phyloP scores from a whole-genome alignment of 92 coral and sea anemone species.

The Epizoanthus stellaris region DNA sequence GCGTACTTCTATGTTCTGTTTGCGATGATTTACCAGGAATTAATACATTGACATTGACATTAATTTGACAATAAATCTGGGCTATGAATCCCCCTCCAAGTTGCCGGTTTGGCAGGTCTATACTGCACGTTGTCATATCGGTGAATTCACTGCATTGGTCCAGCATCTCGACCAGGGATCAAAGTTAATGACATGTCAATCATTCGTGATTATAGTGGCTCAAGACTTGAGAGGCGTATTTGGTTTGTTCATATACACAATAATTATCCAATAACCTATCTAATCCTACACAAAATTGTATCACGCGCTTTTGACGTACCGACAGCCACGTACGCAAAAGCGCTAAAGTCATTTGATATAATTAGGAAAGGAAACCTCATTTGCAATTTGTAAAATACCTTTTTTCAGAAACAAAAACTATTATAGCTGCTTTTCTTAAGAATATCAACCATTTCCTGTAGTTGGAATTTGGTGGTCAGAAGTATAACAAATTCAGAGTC shows the following conservation, averaged over 20 bases:
- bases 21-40: neutral
- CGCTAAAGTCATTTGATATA: no score
- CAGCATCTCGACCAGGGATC: neutral
- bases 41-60: neutral
- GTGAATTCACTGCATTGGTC: neutral
- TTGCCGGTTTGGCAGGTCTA: neutral
- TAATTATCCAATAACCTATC: no score
- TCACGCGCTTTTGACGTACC: no score
- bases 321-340: no score
- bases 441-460: no score
- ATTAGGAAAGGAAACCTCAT: no score
- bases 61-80: neutral
- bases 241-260: neutral
- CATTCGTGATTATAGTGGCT: neutral
- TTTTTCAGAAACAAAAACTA: no score
- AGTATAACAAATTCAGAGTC: no score
- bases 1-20: neutral
- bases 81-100: neutral
- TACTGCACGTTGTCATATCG: neutral
- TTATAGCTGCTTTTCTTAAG: no score
- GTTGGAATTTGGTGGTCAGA: no score
- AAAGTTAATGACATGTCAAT: constrained; percentile 9
- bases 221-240: neutral
- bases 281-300: no score
- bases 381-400: no score